Base-by-base conservation (phyloP, 1,140 invertebrate species). In the Fopius arisanus region DNA sequence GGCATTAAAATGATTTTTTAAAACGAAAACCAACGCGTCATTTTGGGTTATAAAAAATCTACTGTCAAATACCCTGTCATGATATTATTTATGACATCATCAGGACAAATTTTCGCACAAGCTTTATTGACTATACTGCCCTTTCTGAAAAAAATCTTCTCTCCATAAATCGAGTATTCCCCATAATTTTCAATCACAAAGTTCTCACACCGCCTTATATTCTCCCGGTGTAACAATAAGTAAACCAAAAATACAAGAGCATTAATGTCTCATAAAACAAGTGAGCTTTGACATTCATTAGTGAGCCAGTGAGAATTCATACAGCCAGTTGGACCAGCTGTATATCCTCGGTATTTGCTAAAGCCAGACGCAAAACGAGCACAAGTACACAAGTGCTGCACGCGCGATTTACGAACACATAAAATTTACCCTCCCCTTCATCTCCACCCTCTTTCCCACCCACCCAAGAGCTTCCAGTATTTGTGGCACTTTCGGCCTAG, bases 251-350 rank as follows among this genome's bases (percentile, higher is more conserved):
- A 59, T 2, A 14, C 23, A 26, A 59, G 21, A 59, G 14, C 54
- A 59, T 59, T 59, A 59, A 59, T 21, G 54, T 28, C 19, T 7
- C 54, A 59, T 59, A 59, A 59, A 59, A 19, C 54, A 59, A 26
- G 59, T 37, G 37, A 71, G 59, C 59, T 71, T 71, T 71, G 59
- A 71, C 59, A 71, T 71, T 71, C 69, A 71, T 71, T 71, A 63
- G 54, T 26, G 21, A 26, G 21, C 19, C 19, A 59, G 19, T 12
- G 54, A 59, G 23, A 71, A 71, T 70, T 70, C 48, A 70, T 70
- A 51, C 48, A 48, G 68, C 14, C 48, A 59, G 67, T 41, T 40
- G 68, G 29, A n/a, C 43, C 48, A 70, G 31, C 51, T 70, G 37
- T 71, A 71, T 65, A 71, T 71, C 54, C 54, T n/a, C 16, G 41